Evolutionary conservation across 1,140 invertebrate genomes (phyloP).

Genomic region (Caerostris darwini): DNA sequence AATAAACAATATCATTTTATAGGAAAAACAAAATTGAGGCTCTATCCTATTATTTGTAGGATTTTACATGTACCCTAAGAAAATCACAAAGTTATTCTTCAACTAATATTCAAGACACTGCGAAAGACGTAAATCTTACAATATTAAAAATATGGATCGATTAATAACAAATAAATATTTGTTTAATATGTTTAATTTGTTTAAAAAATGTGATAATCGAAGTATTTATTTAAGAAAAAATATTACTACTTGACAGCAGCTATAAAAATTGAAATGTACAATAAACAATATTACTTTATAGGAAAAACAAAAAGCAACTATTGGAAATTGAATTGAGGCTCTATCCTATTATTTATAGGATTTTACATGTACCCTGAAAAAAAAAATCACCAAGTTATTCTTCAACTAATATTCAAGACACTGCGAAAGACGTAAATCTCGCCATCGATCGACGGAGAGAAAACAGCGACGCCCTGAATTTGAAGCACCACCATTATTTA

Average conservation of each 20-base stretch:
- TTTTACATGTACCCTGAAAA: conserved; percentile 17
- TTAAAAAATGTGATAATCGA: too few relatives aligned
- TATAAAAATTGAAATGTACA: not conserved
- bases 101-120: conserved; percentile 26
- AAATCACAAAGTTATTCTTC: not conserved
- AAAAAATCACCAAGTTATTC: not conserved
- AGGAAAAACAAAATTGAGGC: not conserved
- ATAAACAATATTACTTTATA: not conserved
- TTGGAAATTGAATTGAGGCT: not conserved
- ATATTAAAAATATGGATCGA: not conserved
- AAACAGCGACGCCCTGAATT: conserved; percentile 34
- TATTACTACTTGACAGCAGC: too few relatives aligned
- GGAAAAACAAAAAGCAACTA: not conserved
- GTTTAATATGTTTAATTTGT: too few relatives aligned
- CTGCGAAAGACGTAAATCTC: conserved; percentile 26
- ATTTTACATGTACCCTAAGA: conserved; percentile 17
- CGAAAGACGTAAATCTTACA: not conserved
- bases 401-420: conserved; percentile 19
- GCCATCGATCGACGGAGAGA: not conserved
- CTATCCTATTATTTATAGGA: not conserved
- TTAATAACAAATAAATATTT: too few relatives aligned
- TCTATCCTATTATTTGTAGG: not conserved
- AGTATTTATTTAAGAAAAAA: too few relatives aligned
- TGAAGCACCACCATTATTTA: conserved; percentile 26
- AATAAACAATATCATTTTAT: too few relatives aligned